phyloP scores from a whole-genome alignment of 2,888 invertebrate genomes.

The Xestia xanthographa region DNA sequence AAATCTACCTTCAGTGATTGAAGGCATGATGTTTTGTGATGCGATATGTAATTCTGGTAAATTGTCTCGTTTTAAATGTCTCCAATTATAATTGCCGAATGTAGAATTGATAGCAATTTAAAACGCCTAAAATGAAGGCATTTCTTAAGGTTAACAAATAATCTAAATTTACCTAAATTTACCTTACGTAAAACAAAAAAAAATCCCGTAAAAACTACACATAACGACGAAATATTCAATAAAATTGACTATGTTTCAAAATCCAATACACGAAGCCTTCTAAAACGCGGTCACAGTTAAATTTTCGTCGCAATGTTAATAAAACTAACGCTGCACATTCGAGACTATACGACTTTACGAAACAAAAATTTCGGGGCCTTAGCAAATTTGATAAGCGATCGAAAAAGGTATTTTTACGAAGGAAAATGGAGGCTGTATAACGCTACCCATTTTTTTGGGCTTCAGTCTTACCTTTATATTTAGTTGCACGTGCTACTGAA shows the following conservation, averaged over 20 bases:
- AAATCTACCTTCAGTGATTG: neutral
- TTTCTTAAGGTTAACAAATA: neutral
- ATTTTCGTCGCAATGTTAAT: neutral
- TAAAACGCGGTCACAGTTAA: conserved; percentile 7
- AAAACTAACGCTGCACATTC: neutral
- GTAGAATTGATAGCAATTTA: neutral
- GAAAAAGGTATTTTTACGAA: conserved; percentile 27
- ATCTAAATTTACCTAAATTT: neutral
- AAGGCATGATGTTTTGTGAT: neutral
- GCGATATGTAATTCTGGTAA: neutral
- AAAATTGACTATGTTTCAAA: neutral
- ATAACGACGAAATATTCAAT: neutral
- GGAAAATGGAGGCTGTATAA: conserved; percentile 19
- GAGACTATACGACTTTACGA: conserved; percentile 2
- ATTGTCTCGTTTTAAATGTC: no score
- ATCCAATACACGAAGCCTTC: neutral
- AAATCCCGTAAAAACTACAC: neutral
- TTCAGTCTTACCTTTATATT: conserved; percentile 37
- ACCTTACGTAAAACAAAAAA: neutral
- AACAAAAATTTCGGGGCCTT: conserved; percentile 26
- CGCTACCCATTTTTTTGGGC: conserved; percentile 29
- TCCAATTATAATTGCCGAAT: neutral
- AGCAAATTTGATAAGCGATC: conserved; percentile 47
- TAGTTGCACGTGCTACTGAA: conserved; percentile 13
- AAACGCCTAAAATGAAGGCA: neutral